Evolutionary conservation across 2,113 vertebrate species (phyloP), one percentile per base, ranked within the genome.

Genomic region (Chelonoidis abingdonii): DNA sequence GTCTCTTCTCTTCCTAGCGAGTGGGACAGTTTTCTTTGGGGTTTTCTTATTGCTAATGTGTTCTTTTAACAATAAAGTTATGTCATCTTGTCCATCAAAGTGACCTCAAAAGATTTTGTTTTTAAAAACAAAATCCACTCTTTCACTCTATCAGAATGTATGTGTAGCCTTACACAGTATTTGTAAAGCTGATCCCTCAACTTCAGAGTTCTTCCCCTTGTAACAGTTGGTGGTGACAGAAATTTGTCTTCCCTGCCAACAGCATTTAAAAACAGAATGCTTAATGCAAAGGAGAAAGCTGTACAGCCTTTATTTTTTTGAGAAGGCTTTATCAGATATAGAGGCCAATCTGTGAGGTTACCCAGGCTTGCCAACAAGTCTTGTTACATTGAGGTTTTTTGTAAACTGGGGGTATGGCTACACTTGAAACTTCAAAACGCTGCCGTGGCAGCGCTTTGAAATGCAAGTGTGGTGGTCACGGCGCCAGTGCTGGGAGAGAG

Each of bases 1-100:
- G 24, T 82, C 80, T 53, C n/a, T 81, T 94, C 72, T 76, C 22
- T 76, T 93, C 89, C 90, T 82, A 54, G 87, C 10, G 79, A 89
- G 41, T 62, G 2, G 10, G 29, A 38, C 31, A 44, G 2, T 49
- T 93, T 93, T 1, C 29, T 84, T 90, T 87, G 44, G 4, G 27
- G 6, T 1, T 89, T 93, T 69, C 62, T n/a, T 69, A 69, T 69
- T 95, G 53, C 85, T 89, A 93, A 11, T 86, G 54, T 78, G 24
- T 92, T 90, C 80, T 25, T 76, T 44, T 76, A 44, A 76, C 72
- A 44, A 76, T 44, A 44, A 72, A 72, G n/a, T 21, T 72, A n/a
- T n/a, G n/a, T 72, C 69, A 72, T 10, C 21, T 72, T 72, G 17
- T 38, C 35, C 21, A 10, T 38, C 35, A n/a, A 69, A 38, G n/a